These are phyloP conservation scores for Pristionchus mayeri DNA, from an alignment of 2,888 invertebrate genomes.

Conservation along the genomic window DNA sequence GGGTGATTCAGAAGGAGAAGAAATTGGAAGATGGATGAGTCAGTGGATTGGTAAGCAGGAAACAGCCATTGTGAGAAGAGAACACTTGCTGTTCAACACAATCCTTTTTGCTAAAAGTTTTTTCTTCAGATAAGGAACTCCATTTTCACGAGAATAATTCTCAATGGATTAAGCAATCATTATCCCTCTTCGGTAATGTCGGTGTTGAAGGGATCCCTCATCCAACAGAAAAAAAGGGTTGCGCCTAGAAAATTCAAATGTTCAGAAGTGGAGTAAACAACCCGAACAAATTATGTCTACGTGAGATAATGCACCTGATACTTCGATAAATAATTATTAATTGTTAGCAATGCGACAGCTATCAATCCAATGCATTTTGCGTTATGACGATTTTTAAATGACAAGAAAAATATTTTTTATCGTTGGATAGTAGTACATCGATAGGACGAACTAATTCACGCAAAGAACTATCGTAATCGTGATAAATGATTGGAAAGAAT, in stretches of 20 bases:
- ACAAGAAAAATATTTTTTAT: background rate
- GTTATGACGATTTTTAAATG: background rate
- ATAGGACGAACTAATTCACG: too few species aligned
- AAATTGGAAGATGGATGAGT: background rate
- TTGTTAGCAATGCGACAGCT: background rate
- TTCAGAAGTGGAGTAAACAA: too few species aligned
- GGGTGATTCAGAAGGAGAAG: background rate
- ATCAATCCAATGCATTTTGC: background rate
- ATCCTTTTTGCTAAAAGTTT: background rate
- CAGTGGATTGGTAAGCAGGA: background rate
- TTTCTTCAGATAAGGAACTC: background rate
- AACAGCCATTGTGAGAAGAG: background rate
- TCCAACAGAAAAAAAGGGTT: background rate
- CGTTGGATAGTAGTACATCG: background rate
- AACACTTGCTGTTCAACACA: too few species aligned
- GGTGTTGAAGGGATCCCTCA: background rate
- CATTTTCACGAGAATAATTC: background rate
- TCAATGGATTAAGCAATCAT: background rate
- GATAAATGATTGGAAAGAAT: background rate
- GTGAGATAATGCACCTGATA: too few species aligned
- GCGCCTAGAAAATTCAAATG: too few species aligned
- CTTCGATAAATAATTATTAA: background rate
- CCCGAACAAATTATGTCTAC: too few species aligned
- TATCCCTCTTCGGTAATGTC: background rate
- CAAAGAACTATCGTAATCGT: background rate